These are phyloP conservation scores for Microchirus variegatus DNA, from an alignment of 2,797 vertebrate species.

Conservation along the genomic window DNA sequence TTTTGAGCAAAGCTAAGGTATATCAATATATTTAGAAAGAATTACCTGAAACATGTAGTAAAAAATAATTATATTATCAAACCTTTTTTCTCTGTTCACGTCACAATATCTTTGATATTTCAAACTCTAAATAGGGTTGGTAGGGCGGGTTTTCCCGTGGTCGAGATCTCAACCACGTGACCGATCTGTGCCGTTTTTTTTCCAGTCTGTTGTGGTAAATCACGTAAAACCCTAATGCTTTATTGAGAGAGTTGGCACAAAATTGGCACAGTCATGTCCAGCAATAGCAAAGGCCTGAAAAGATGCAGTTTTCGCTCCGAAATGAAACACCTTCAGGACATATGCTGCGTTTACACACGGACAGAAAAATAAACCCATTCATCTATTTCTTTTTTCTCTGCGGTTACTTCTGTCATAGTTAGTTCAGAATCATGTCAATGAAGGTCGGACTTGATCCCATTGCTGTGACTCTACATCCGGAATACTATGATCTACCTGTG, in stretches of 20 bases:
- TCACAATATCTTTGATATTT: slow-evolving; percentile 78
- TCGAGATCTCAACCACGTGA: slow-evolving; percentile 44
- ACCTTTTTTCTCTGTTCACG: slow-evolving; percentile 77
- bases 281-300: slow-evolving; percentile 50
- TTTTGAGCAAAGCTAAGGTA: slow-evolving; percentile 92
- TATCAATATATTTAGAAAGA: slow-evolving; percentile 88
- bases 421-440: slow-evolving; percentile 14
- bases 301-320: slow-evolving; percentile 49
- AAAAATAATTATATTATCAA: slow-evolving; percentile 87
- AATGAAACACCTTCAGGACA: slow-evolving; percentile 46
- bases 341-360: slow-evolving; percentile 44
- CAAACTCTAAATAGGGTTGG: slow-evolving; percentile 65
- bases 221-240: slow-evolving; percentile 33
- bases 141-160: slow-evolving; percentile 47
- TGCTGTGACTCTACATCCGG: slow-evolving; percentile 15
- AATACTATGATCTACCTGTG: not conserved
- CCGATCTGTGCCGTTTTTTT: slow-evolving; percentile 49
- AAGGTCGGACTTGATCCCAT: slow-evolving; percentile 3
- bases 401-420: slow-evolving; percentile 21
- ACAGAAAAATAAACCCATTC: slow-evolving; percentile 49
- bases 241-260: slow-evolving; percentile 53
- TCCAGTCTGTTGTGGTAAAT: slow-evolving; percentile 53
- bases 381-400: slow-evolving; percentile 21
- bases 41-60: slow-evolving; percentile 88
- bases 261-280: slow-evolving; percentile 54